A percentile compares a stretch with the other conserved stretches of the same genome.
These are phyloP conservation scores for Zaprionus tsacasi DNA, from an alignment of 1,140 invertebrate species.

Conservation along the genomic window DNA sequence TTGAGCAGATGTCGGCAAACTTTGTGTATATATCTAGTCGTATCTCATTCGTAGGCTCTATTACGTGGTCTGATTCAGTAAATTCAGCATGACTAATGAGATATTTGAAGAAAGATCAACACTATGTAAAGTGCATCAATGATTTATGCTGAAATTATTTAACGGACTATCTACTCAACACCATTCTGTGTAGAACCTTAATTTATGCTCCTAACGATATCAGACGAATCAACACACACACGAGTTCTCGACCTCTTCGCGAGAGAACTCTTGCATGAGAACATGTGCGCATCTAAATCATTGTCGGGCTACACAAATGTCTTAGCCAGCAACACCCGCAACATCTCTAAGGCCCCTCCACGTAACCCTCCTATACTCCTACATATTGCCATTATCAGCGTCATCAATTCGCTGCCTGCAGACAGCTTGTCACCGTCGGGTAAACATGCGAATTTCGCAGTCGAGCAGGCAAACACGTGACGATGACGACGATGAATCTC, in stretches of 20 bases:
- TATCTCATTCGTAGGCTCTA: constrained; percentile 16
- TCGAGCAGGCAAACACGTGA: constrained; percentile 81
- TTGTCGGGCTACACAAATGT: constrained; percentile 55
- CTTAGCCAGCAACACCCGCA: constrained; percentile 20
- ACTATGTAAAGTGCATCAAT: constrained; percentile 27
- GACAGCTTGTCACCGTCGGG: constrained; percentile 82
- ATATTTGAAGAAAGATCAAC: constrained; percentile 10
- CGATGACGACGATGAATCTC: constrained; percentile 48
- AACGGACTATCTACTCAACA: not conserved
- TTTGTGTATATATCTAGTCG: constrained; percentile 27
- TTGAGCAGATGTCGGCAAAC: constrained; percentile 39
- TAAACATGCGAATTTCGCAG: constrained; percentile 81
- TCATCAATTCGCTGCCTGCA: constrained; percentile 81
- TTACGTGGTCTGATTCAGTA: constrained; percentile 50
- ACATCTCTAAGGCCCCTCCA: not conserved
- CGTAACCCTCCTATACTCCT: constrained; percentile 21
- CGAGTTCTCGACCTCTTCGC: not conserved
- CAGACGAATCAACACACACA: constrained; percentile 52
- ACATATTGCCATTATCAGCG: constrained; percentile 65
- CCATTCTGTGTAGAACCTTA: constrained; percentile 19
- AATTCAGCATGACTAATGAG: constrained; percentile 36
- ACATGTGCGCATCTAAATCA: constrained; percentile 66
- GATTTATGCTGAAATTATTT: constrained; percentile 23
- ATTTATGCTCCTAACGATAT: constrained; percentile 53
- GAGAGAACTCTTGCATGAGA: no score